A percentile compares a stretch with the other conserved stretches of the same genome.
Conservation (phyloP, 2,888 invertebrate species). For the Aleiodes testaceus region DNA sequence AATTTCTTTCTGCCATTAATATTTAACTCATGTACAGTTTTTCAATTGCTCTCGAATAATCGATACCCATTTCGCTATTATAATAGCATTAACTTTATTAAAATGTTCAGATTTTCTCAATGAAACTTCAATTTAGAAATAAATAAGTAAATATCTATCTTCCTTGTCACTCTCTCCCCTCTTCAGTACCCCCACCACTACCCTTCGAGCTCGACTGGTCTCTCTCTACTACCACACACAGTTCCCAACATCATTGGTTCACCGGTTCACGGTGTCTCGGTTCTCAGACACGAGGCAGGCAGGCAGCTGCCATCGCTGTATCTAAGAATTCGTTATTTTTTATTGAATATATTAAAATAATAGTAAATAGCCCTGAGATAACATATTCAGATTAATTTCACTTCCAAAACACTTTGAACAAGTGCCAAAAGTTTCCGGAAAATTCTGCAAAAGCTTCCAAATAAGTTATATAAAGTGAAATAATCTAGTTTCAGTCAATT, state of each 20-base stretch:
- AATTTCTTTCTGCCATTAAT: too few species aligned
- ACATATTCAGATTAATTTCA: too few species aligned
- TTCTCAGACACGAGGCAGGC: slow-evolving; percentile 60
- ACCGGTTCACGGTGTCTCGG: slow-evolving; percentile 60
- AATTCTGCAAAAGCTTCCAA: too few species aligned
- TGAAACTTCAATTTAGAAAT: slow-evolving; percentile 8
- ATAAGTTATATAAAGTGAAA: too few species aligned
- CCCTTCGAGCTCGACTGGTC: slow-evolving; percentile 47
- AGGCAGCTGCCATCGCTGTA: slow-evolving; percentile 56
- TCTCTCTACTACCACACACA: slow-evolving; percentile 36
- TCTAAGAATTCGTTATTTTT: not conserved
- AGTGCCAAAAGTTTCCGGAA: too few species aligned
- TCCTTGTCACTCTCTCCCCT: slow-evolving; percentile 49
- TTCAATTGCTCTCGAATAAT: not conserved
- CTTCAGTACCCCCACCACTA: slow-evolving; percentile 53
- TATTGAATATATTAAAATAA: not conserved
- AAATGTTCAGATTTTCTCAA: not conserved
- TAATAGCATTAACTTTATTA: not conserved
- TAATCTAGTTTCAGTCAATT: too few species aligned
- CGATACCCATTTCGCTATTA: not conserved
- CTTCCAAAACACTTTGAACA: too few species aligned
- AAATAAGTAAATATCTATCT: slow-evolving; percentile 40
- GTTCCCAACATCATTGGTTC: slow-evolving; percentile 69
- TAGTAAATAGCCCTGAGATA: too few species aligned
- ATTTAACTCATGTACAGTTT: not conserved